A percentile compares a stretch with the other conserved stretches of the same genome.
Conservation (phyloP, 2,888 invertebrate genomes). For the Drosophila tanythrix region DNA sequence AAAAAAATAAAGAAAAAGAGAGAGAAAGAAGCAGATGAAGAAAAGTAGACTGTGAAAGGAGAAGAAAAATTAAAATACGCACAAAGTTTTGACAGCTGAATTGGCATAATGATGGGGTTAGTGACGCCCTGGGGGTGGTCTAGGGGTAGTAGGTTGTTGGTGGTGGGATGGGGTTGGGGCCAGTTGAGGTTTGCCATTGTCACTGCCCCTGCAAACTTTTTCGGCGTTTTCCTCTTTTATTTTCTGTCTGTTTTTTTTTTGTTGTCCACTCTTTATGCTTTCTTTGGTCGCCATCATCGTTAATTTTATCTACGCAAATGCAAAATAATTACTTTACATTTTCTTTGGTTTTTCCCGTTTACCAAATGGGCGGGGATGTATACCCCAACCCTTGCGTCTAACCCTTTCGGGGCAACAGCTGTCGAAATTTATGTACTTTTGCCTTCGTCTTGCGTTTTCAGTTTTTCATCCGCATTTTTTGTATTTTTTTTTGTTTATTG, state of each 20-base stretch:
- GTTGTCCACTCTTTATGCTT: slow-evolving; percentile 20
- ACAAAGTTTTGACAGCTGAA: slow-evolving; percentile 79
- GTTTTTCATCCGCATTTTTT: slow-evolving; percentile 28
- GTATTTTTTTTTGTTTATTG: slow-evolving; percentile 50
- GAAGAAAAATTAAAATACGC: slow-evolving; percentile 76
- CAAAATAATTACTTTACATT: slow-evolving; percentile 81
- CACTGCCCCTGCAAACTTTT: slow-evolving; percentile 38
- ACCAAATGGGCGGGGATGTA: not conserved
- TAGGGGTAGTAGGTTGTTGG: not conserved
- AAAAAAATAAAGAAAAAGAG: slow-evolving; percentile 8
- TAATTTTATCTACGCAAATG: slow-evolving; percentile 81
- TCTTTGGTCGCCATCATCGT: slow-evolving; percentile 67
- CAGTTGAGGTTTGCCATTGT: slow-evolving; percentile 51
- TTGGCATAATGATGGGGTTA: slow-evolving; percentile 82
- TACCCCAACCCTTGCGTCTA: slow-evolving; percentile 8
- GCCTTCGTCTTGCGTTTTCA: slow-evolving; percentile 57
- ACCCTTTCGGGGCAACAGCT: slow-evolving; percentile 65
- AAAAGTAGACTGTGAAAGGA: slow-evolving; percentile 37
- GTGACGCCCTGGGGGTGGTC: slow-evolving; percentile 38
- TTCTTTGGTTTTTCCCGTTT: slow-evolving; percentile 72
- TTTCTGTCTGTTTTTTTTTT: not conserved
- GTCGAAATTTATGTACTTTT: slow-evolving; percentile 76
- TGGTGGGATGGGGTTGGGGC: not conserved
- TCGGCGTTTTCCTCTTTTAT: not conserved
- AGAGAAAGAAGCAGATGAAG: slow-evolving; percentile 21